These are phyloP conservation scores for Albula glossodonta DNA, from an alignment of 2,113 vertebrate species.

Conservation along the genomic window DNA sequence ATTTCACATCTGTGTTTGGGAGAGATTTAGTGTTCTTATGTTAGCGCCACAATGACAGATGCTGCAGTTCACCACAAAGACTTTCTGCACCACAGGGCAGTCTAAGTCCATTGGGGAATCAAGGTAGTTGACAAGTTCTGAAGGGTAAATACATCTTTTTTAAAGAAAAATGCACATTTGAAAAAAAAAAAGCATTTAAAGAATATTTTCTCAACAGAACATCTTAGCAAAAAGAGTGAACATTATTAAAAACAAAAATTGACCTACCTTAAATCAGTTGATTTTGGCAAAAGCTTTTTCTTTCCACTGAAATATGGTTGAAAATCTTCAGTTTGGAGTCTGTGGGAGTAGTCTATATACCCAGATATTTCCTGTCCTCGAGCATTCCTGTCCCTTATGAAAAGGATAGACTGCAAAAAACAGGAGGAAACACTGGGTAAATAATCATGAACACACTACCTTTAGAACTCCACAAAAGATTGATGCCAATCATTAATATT, in stretches of 20 bases:
- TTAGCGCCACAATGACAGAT: conserved; percentile 12
- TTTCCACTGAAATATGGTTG: conserved; percentile 81
- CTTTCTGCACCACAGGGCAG: conserved; percentile 15
- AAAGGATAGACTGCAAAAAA: conserved; percentile 81
- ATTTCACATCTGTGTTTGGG: conserved; percentile 20
- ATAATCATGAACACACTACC: conserved; percentile 54
- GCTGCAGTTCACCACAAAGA: conserved; percentile 7
- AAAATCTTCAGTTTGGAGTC: conserved; percentile 81
- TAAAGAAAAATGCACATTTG: not conserved
- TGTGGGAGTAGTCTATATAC: conserved; percentile 85
- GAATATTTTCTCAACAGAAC: not conserved
- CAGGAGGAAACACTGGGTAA: conserved; percentile 57
- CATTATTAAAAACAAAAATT: conserved; percentile 37
- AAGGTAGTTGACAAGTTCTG: not conserved
- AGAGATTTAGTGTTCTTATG: conserved; percentile 11
- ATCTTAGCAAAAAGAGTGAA: conserved; percentile 16
- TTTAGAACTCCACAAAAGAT: conserved; percentile 36
- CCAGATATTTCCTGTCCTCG: conserved; percentile 82
- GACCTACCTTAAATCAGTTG: conserved; percentile 81
- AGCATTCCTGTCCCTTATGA: conserved; percentile 81
- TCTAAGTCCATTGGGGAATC: conserved; percentile 36
- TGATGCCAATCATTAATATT: conserved; percentile 43
- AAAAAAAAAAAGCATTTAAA: not conserved
- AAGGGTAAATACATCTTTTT: not conserved
- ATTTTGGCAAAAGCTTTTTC: conserved; percentile 76